phyloP scores from a whole-genome alignment of 2,797 vertebrate genomes.

The Molossus molossus region DNA sequence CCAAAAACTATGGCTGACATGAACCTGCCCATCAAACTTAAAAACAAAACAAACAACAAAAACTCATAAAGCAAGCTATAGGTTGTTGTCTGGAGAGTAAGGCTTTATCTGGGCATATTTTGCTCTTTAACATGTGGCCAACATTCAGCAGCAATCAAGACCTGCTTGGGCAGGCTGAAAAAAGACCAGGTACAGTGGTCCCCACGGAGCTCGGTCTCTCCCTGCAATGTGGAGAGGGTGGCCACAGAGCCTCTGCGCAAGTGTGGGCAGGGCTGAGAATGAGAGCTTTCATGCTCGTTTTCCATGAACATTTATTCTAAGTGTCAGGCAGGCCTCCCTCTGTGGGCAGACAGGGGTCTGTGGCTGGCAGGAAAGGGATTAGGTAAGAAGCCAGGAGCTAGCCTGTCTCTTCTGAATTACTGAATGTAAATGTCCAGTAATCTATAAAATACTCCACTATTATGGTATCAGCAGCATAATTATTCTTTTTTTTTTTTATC shows the following conservation, averaged over 20 bases:
- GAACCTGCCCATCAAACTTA: not conserved
- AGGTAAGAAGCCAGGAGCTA: not conserved
- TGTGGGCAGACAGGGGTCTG: not conserved
- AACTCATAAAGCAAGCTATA: not conserved
- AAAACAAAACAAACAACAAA: constrained; percentile 24
- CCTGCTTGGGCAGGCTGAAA: not conserved
- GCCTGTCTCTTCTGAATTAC: not conserved
- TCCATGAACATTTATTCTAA: not conserved
- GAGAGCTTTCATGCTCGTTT: not conserved
- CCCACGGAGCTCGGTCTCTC: not conserved
- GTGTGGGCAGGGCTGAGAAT: not conserved
- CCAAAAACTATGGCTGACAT: not conserved
- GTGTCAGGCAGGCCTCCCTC: not conserved
- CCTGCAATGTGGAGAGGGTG: not conserved
- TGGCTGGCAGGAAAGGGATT: not conserved
- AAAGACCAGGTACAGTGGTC: not conserved
- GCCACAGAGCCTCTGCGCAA: not conserved
- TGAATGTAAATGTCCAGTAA: not conserved
- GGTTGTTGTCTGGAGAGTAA: not conserved
- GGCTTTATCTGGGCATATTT: not conserved
- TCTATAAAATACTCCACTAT: not conserved
- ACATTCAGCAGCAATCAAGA: not conserved
- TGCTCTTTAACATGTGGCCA: not conserved
- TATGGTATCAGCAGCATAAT: not conserved
- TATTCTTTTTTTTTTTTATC: constrained; percentile 3